Evolutionary conservation across 2,113 vertebrate species (phyloP), one percentile per base, ranked within the genome.

Genomic region (Lucifuga dentata): DNA sequence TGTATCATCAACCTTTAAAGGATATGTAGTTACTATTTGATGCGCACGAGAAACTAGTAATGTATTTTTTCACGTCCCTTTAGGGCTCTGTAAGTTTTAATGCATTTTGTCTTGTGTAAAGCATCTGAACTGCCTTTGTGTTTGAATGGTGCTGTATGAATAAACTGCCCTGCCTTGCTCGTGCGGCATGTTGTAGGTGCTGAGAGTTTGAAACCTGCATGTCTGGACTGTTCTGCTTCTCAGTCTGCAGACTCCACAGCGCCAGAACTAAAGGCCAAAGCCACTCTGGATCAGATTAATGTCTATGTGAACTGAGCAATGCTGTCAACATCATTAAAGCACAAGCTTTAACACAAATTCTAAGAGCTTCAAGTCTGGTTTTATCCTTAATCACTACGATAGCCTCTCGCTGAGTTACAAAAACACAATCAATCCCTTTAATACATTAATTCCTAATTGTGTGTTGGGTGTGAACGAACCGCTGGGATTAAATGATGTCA

Each of bases 131-230:
- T n/a, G n/a, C n/a, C n/a, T n/a, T n/a, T n/a, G n/a, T n/a, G n/a
- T n/a, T n/a, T n/a, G n/a, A n/a, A n/a, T n/a, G n/a, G n/a, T n/a
- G n/a, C n/a, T n/a, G n/a, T n/a, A n/a, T n/a, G n/a, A n/a, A n/a
- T n/a, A n/a, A n/a, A n/a, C n/a, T n/a, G n/a, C n/a, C n/a, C n/a
- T n/a, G n/a, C n/a, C n/a, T n/a, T n/a, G n/a, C n/a, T n/a, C n/a
- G n/a, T n/a, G n/a, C n/a, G n/a, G n/a, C n/a, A n/a, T 11, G 85
- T 88, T 88, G 81, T 49, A 88, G 88, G 89, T 79, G 43, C 75
- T 78, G 56, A 68, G 76, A 77, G 87, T 23, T 45, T n/a, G n/a
- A n/a, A n/a, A n/a, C n/a, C 63, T 83, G 80, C 90, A 84, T 78
- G 89, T 86, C 89, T 86, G 87, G 84, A 81, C 91, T 21, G 40